Percentiles rank a stretch among this genome's conserved stretches.
phyloP scores from a whole-genome alignment of 2,113 vertebrate species.

The Arvicanthis niloticus region DNA sequence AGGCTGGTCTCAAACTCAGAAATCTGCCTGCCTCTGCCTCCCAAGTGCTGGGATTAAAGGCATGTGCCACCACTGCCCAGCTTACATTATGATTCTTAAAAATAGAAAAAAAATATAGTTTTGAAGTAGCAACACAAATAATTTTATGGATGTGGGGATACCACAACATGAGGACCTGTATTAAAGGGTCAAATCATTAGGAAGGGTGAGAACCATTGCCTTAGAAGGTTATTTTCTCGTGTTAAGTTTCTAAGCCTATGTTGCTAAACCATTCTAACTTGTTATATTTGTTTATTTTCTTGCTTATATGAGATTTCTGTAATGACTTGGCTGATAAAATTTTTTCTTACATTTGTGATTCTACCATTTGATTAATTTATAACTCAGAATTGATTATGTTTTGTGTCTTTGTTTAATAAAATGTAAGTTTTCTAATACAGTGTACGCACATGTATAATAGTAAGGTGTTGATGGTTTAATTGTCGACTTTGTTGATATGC shows the following conservation, averaged over 20 bases:
- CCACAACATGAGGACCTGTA: too few species aligned
- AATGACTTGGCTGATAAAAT: background rate
- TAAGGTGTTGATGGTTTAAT: background rate
- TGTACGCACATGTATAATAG: background rate
- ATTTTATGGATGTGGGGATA: too few species aligned
- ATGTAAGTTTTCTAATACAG: background rate
- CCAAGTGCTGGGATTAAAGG: too few species aligned
- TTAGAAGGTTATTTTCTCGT: background rate
- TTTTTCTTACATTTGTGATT: background rate
- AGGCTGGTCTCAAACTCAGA: too few species aligned
- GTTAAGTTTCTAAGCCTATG: background rate
- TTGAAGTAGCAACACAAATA: too few species aligned
- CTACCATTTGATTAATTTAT: background rate
- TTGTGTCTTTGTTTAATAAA: background rate
- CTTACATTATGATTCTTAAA: too few species aligned
- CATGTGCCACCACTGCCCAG: too few species aligned
- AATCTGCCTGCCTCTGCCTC: too few species aligned
- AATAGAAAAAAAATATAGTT: too few species aligned
- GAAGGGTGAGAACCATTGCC: background rate
- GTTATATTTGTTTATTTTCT: background rate
- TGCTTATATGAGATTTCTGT: background rate
- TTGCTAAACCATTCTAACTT: background rate
- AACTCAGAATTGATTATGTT: background rate
- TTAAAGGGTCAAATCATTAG: too few species aligned
- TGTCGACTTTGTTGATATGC: background rate